Evolutionary conservation across 2,113 vertebrate genomes (phyloP).

Genomic region (Chaetura pelagica): DNA sequence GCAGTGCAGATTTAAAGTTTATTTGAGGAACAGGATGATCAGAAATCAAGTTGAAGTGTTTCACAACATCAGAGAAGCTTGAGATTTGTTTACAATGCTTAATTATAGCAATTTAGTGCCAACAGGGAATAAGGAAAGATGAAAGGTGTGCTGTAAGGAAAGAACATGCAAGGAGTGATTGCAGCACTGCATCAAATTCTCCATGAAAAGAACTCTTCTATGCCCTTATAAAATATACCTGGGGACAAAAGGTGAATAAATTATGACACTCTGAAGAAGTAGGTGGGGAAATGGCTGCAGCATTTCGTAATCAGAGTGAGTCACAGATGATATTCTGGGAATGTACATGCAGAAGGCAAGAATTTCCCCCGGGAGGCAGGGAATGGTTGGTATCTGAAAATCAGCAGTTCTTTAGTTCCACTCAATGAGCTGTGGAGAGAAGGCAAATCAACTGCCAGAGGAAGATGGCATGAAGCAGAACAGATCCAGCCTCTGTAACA

Average conservation of each 20-base stretch:
- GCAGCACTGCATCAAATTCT: not conserved
- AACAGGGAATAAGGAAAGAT: not conserved
- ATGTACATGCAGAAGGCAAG: not conserved
- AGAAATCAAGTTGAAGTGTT: not conserved
- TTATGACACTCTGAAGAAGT: not conserved
- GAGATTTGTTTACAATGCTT: not conserved
- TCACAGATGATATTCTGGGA: constrained; percentile 21
- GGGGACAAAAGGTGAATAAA: not conserved
- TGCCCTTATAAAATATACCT: not conserved
- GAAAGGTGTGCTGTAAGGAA: not conserved
- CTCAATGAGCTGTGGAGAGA: not conserved
- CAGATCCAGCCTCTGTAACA: not conserved
- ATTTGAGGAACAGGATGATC: constrained; percentile 45
- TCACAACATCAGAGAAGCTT: not conserved
- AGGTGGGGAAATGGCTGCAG: not conserved
- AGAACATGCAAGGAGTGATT: not conserved
- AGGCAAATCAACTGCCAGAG: not conserved
- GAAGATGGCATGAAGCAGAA: not conserved
- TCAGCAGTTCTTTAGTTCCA: not conserved
- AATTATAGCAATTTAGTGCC: not conserved
- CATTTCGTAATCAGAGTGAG: not conserved
- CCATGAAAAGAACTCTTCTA: not conserved
- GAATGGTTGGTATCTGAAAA: not conserved
- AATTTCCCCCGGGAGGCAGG: not conserved
- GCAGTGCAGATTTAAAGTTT: not conserved